phyloP scores from a whole-genome alignment of 2,888 invertebrate genomes.

The Hirtodrosophila cameraria region DNA sequence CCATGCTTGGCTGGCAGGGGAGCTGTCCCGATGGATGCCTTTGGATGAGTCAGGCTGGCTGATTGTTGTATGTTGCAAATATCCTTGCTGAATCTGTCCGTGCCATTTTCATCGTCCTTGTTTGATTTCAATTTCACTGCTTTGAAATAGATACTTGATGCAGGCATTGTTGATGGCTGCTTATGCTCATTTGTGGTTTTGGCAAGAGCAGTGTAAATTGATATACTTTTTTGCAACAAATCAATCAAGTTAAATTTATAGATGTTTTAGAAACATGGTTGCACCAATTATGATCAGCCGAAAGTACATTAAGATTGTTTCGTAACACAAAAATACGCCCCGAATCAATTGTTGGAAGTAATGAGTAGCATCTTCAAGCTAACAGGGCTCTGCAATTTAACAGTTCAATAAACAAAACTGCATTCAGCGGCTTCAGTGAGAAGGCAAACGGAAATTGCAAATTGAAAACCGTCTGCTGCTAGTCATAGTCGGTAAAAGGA shows the following conservation, averaged over 20 bases:
- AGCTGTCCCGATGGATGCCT: background rate
- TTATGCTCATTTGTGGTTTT: conserved; percentile 14
- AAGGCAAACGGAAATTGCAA: conserved; percentile 7
- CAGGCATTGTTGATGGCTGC: conserved; percentile 9
- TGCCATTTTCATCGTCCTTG: conserved; percentile 16
- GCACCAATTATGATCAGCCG: too few relatives aligned
- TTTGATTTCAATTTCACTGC: conserved; percentile 23
- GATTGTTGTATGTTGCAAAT: background rate
- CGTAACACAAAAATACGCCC: too few relatives aligned
- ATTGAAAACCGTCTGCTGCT: too few relatives aligned
- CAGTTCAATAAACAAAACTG: conserved; percentile 3
- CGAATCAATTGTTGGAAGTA: too few relatives aligned
- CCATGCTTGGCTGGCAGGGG: conserved; percentile 31
- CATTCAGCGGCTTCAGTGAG: background rate
- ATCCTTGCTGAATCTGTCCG: background rate
- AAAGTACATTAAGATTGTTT: too few relatives aligned
- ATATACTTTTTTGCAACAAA: too few relatives aligned
- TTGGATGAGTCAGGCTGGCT: background rate
- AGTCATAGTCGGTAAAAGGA: too few relatives aligned
- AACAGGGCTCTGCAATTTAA: conserved; percentile 2
- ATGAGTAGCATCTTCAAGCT: background rate
- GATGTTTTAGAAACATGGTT: too few relatives aligned
- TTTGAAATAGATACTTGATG: conserved; percentile 33
- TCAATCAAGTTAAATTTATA: too few relatives aligned
- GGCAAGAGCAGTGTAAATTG: background rate